Evolutionary conservation across 2,888 invertebrate species (phyloP), one percentile per base, ranked within the genome.

Genomic region (Eremobia ochroleuca): DNA sequence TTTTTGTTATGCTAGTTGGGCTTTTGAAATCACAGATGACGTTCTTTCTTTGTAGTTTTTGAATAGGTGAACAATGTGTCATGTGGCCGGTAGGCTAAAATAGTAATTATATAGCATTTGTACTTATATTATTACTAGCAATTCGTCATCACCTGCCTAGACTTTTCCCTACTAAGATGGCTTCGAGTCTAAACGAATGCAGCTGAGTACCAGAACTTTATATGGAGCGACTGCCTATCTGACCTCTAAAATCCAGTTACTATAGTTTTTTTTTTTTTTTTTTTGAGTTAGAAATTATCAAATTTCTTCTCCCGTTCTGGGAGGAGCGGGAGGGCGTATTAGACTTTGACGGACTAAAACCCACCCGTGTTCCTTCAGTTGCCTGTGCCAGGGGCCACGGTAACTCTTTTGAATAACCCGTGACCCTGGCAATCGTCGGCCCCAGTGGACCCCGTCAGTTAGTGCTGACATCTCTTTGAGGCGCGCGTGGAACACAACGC

Each of bases 1-100:
- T 74, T 81, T 86, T 81, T 79, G 70, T 40, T 69, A 61, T 58
- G 31, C 76, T 67, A 34, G 75, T 76, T 77, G 25, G 18, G 64
- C 40, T 69, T 52, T 59, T 75, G 13, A 80, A 78, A 85, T 73
- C 73, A 68, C 37, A 59, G 37, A 68, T 71, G 69, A 69, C 58
- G 25, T 76, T 15, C 37, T 52, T 75, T 64, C 18, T 67, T 5
- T 55, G n/a, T 4, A 15, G 4, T 73, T 81, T 40, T 28, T 1
- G 28, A 31, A 28, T 46, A n/a, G 0, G 4, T 31, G 25, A n/a
- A 46, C 13, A 40, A 34, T 52, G 40, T 52, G 11, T 18, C 21
- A n/a, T 49, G 3, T 3, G n/a, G 9, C 1, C 0, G 15, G n/a
- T 5, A 34, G 15, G 1, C 9, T n/a, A 25, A 69, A 25, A 62